Conservation (phyloP, 2,113 vertebrate genomes). For the Eleginops maclovinus region DNA sequence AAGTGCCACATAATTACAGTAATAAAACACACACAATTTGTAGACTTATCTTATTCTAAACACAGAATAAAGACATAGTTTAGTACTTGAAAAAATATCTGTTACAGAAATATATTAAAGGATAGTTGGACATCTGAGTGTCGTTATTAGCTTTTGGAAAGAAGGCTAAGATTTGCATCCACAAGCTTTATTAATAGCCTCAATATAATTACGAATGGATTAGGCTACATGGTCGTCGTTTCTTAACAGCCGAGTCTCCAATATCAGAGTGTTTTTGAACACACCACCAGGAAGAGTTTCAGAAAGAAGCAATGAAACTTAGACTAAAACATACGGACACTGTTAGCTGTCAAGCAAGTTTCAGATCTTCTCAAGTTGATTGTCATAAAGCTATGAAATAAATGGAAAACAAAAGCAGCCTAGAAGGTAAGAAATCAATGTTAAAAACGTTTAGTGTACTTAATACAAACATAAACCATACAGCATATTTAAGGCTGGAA, state of each 20-base stretch:
- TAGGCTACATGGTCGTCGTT: background rate
- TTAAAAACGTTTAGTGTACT: slow-evolving; percentile 3
- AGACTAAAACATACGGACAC: background rate
- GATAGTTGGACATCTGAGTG: background rate
- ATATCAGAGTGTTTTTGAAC: background rate
- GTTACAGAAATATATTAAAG: background rate
- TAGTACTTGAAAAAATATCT: too few species aligned
- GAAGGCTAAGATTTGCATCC: background rate
- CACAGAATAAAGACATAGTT: too few species aligned
- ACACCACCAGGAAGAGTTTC: background rate
- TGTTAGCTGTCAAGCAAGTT: background rate
- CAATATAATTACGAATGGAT: background rate
- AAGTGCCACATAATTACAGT: too few species aligned
- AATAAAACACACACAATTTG: too few species aligned
- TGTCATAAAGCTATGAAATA: slow-evolving; percentile 8
- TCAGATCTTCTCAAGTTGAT: background rate
- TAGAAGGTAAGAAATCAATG: slow-evolving; percentile 9
- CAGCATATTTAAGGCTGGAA: background rate
- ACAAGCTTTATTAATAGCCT: background rate
- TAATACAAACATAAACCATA: background rate
- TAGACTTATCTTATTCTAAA: too few species aligned
- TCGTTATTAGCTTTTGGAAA: background rate
- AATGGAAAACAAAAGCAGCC: background rate
- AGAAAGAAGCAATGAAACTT: background rate
- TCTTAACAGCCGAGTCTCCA: background rate